Conservation (phyloP, 2,888 invertebrate genomes). For the Xestia sexstrigata region DNA sequence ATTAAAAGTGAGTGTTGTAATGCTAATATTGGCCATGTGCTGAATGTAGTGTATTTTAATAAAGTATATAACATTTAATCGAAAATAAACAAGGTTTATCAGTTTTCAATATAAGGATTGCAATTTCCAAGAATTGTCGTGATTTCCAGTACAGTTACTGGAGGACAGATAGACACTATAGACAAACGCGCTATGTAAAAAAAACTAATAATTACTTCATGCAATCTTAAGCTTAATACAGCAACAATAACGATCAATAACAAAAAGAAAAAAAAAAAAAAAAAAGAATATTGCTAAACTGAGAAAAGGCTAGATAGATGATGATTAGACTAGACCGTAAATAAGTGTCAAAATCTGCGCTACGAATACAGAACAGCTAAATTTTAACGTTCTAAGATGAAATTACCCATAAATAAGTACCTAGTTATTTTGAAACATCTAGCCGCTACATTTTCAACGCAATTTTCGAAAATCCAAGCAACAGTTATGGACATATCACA, state of each 20-base stretch:
- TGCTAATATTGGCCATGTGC: conserved; percentile 29
- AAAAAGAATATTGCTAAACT: no score
- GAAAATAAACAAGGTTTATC: not conserved
- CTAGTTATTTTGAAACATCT: not conserved
- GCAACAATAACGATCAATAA: no score
- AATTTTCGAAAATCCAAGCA: not conserved
- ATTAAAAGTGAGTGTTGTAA: conserved; percentile 38
- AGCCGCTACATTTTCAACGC: not conserved
- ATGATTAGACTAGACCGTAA: no score
- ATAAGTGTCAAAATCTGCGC: no score
- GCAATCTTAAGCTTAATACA: no score
- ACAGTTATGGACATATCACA: not conserved
- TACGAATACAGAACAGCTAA: no score
- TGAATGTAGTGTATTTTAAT: conserved; percentile 9
- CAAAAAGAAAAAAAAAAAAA: no score
- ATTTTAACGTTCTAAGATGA: no score
- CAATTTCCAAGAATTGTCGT: not conserved
- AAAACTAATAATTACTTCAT: no score
- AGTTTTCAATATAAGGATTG: not conserved
- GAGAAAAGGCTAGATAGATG: not conserved
- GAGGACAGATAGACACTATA: no score
- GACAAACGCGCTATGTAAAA: not conserved
- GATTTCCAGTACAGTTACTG: not conserved
- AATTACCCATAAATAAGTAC: not conserved
- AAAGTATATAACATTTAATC: not conserved